Base-by-base conservation (phyloP, 2,888 invertebrate species). In the Auanema sp. region DNA sequence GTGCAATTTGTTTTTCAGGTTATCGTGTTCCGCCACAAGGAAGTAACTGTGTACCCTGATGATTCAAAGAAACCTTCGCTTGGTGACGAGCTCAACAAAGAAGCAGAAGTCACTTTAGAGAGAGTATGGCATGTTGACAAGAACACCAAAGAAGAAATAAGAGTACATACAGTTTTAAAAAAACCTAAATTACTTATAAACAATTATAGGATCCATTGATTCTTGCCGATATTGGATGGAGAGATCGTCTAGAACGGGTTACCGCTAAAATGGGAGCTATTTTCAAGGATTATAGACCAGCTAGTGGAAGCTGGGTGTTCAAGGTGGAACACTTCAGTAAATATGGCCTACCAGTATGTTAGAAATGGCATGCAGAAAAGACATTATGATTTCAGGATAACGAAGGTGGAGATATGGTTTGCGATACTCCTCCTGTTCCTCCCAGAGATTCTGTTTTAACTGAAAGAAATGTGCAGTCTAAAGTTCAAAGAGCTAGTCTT, bases 251-350 rank as follows among this genome's bases (percentile, higher is more conserved):
- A 62, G 90, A 93, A 16, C 88, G 89, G 40, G 90, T 91, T 0
- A 92, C 93, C 64, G 89, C 90, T 69, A 92, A 91, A 77, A 91
- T 94, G 85, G 91, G 90, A 68, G 93, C 93, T 0, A 89, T 90
- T 59, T 98, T 97, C 84, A 89, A 74, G 58, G 96, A 97, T 83
- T 97, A 95, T 85, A 88, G 93, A 0, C 92, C 95, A 0, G 91
- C 92, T 84, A 93, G 93, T 1, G 97, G 97, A 24, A 93, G 94
- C 60, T 98, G 97, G 96, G 94, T 95, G 57, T 97, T 97, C 85
- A 71, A 78, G 51, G 87, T 83, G 12, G 67, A 72, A 33, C 87
- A 87, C 76, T 87, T 87, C 76, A 85, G 86, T 50, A 86, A 86
- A 75, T 87, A 87, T 74, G 86, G 86, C 41, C 77, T 86, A 16